These are phyloP conservation scores for Idaea straminata DNA, from an alignment of 2,888 invertebrate genomes.

Conservation along the genomic window DNA sequence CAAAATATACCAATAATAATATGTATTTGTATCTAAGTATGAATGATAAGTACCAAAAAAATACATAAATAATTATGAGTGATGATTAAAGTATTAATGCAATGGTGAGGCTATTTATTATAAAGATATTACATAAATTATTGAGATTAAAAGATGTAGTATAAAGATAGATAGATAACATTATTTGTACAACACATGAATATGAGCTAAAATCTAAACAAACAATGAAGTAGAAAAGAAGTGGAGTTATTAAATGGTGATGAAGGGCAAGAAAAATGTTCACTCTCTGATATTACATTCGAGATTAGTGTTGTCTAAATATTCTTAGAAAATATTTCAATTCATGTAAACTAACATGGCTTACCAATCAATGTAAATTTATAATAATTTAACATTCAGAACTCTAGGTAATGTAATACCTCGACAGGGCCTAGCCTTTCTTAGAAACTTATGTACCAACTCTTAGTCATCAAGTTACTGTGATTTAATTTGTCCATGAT, in stretches of 20 bases:
- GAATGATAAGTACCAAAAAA: not conserved
- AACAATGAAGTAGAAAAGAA: too few relatives aligned
- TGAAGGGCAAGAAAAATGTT: too few relatives aligned
- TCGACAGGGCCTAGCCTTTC: constrained; percentile 6
- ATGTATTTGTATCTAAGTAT: not conserved
- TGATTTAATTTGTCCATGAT: constrained; percentile 1
- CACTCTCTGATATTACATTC: too few relatives aligned
- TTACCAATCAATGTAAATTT: not conserved
- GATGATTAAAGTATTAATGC: not conserved
- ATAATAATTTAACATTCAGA: too few relatives aligned
- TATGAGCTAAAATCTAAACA: too few relatives aligned
- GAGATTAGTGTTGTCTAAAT: too few relatives aligned
- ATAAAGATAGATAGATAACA: not conserved
- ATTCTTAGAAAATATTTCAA: too few relatives aligned
- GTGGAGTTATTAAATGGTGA: too few relatives aligned
- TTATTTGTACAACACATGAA: not conserved
- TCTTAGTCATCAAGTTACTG: too few relatives aligned
- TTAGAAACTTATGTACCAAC: not conserved
- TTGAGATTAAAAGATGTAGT: not conserved
- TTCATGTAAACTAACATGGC: not conserved
- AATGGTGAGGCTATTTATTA: not conserved
- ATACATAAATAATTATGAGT: not conserved
- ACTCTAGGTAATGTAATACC: too few relatives aligned
- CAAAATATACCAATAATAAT: too few relatives aligned
- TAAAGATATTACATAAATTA: not conserved